These are phyloP conservation scores for Gallinago undulata DNA, from an alignment of 2,113 vertebrate genomes.

Conservation along the genomic window DNA sequence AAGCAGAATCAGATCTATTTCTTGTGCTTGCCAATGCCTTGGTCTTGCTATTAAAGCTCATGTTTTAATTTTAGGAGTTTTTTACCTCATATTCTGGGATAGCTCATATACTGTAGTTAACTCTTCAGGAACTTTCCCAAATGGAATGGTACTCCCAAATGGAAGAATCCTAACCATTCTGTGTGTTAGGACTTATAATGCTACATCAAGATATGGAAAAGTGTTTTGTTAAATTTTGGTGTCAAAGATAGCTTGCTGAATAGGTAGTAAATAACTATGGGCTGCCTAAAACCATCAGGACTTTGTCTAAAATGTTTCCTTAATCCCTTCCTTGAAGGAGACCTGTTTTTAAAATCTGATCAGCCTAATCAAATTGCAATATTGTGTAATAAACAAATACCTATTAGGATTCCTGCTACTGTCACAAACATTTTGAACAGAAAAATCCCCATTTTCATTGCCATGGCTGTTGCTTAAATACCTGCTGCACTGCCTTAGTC, in stretches of 20 bases:
- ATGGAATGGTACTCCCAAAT: not conserved
- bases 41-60: not conserved
- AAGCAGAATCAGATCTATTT: not conserved
- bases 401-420: not conserved
- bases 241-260: not conserved
- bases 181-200: not conserved
- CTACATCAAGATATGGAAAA: not conserved
- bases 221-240: not conserved
- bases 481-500: not conserved
- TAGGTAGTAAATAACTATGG: not conserved
- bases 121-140: not conserved
- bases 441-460: not conserved
- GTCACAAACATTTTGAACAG: not conserved
- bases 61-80: not conserved
- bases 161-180: not conserved
- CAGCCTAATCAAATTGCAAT: not conserved
- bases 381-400: not conserved
- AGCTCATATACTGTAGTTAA: not conserved
- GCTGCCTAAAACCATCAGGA: not conserved
- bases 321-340: not conserved
- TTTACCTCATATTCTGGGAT: not conserved
- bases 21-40: not conserved
- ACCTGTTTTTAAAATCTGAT: not conserved
- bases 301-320: not conserved
- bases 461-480: not conserved